Percentiles rank a stretch among this genome's conserved stretches.
These are phyloP conservation scores for Barnardius zonarius DNA, from an alignment of 2,113 vertebrate genomes.

Conservation along the genomic window DNA sequence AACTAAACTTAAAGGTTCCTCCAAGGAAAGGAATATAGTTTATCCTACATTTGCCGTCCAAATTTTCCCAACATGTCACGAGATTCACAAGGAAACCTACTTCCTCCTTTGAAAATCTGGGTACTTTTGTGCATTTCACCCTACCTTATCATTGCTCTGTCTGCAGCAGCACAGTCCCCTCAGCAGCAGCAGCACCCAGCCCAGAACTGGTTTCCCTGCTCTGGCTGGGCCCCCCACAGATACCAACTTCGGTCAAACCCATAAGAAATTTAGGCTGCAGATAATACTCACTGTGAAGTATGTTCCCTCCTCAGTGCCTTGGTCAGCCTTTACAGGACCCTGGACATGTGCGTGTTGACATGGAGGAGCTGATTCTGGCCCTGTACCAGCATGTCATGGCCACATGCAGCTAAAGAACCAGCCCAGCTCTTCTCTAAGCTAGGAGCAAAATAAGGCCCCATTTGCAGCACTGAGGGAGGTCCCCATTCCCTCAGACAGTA, in stretches of 20 bases:
- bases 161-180: accelerated
- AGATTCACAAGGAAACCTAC: background rate
- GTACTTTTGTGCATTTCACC: background rate
- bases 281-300: background rate
- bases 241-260: background rate
- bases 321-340: background rate
- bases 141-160: background rate
- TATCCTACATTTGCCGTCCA: background rate
- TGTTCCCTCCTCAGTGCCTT: background rate
- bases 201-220: background rate
- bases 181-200: accelerated
- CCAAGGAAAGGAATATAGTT: background rate
- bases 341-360: background rate
- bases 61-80: background rate
- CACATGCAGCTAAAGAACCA: background rate
- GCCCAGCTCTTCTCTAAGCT: background rate
- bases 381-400: accelerated
- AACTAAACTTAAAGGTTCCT: background rate
- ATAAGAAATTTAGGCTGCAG: background rate
- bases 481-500: background rate
- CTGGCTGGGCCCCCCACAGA: no score
- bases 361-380: background rate
- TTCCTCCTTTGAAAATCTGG: background rate
- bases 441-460: background rate
- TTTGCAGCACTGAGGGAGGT: background rate